Base-by-base conservation (phyloP, 2,888 invertebrate genomes). In the Zygothrica quintamaculata region DNA sequence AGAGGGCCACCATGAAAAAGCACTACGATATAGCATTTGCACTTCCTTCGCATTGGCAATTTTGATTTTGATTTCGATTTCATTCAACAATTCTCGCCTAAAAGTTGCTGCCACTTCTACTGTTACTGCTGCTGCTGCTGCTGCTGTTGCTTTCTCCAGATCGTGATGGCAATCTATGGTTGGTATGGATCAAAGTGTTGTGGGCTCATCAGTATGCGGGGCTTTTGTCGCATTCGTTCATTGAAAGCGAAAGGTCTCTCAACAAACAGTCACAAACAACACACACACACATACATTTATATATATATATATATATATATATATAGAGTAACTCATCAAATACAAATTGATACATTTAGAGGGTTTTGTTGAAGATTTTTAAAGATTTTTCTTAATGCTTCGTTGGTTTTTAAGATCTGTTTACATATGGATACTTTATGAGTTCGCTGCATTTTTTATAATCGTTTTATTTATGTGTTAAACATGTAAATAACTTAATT, bases 161-260 rank as follows among this genome's bases (percentile, higher is more conserved):
- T 61, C 77, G 66, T 69, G 84, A 86, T 85, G 79, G 68, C 68
- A 75, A 58, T 64, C 78, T 55, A 46, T 42, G 60, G 55, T 46
- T 0, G 31, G 37, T 55, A 46, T 42, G 60, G 55, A 42, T 0
- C 36, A 43, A 31, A 34, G 47, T 29, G 33, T 34, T 47, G 33
- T 34, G 25, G 40, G 40, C 74, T 78, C 76, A 80, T 84, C 80
- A 86, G 84, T 79, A 80, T 86, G 79, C 79, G 72, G 43, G 57
- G 56, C 62, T 61, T 66, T 67, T 72, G 75, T 72, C 77, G 61
- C 65, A 53, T 62, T 74, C 62, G 58, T 74, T 70, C 64, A 73
- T 65, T 86, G 80, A 80, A 80, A 80, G 74, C 86, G 84, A 80
- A 80, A 82, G 79, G 86, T 85, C 50, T 61, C n/a, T n/a, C n/a